Base-by-base conservation (phyloP, 2,888 invertebrate genomes). In the Coenonympha arcania region DNA sequence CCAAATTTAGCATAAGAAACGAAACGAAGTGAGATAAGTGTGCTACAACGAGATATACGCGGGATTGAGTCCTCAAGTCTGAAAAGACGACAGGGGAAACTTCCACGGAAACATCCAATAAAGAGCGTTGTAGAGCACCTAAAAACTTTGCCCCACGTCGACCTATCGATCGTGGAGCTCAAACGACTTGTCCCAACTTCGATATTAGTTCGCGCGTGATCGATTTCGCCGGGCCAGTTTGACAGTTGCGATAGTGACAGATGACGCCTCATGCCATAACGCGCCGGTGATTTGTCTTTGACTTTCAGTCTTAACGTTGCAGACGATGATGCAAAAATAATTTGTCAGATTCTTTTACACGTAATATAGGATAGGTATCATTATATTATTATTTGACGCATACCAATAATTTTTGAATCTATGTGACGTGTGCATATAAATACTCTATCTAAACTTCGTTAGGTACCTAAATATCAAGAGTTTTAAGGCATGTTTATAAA, bases 181-280 rank as follows among this genome's bases (percentile, higher is more conserved):
- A 59, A 55, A 54, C 63, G 61, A 69, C 63, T 62, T 55, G 66
- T 65, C 62, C 43, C 69, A 79, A 83, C 79, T 84, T 84, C 69
- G 77, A 82, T 83, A 85, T 84, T 85, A 84, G 81, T 85, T 85
- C 67, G 74, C 74, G 70, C 76, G 79, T 85, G 84, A 85, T 84
- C 83, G 84, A 84, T 85, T 76, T 71, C 71, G 72, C 80, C 70
- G 71, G 56, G 68, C 73, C 73, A 76, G 73, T 83, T 79, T 80
- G 84, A 83, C 83, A 83, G 82, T 81, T 82, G 59, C 72, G 80
- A 81, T 79, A 69, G 77, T 82, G 80, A 84, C 82, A 79, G 84
- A 85, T 84, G 84, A 83, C 73, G 76, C 73, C 62, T 68, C 69
- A 68, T 70, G 74, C 76, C 79, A 79, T 77, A 81, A 75, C 77